A percentile compares a stretch with the other conserved stretches of the same genome.
phyloP scores from a whole-genome alignment of 2,113 vertebrate species.

The Sarotherodon lohbergeri region DNA sequence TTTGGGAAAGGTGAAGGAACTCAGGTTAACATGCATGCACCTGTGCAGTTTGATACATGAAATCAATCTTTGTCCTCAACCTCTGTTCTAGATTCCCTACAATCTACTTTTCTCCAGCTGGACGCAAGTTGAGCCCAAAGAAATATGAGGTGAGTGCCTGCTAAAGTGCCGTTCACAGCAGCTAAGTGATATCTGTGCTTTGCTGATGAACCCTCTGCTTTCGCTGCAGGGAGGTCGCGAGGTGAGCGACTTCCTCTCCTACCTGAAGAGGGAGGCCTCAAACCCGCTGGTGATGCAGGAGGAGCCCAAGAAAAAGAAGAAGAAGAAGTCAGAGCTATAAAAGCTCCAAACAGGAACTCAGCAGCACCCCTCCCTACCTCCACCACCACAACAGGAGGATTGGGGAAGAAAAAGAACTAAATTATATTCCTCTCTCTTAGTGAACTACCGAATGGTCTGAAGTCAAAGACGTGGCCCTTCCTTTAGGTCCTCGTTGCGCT shows the following conservation, averaged over 20 bases:
- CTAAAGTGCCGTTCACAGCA: too few relatives aligned
- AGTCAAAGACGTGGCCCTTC: slow-evolving; percentile 39
- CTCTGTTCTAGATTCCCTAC: slow-evolving; percentile 86
- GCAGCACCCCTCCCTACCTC: neutral
- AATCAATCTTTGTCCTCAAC: neutral
- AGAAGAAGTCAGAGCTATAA: slow-evolving; percentile 72
- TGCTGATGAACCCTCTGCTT: neutral
- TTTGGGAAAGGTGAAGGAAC: neutral
- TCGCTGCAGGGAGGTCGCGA: slow-evolving; percentile 87
- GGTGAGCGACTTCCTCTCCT: slow-evolving; percentile 90
- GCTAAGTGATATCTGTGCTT: neutral
- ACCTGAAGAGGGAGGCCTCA: slow-evolving; percentile 90
- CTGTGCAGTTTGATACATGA: neutral
- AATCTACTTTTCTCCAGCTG: slow-evolving; percentile 91
- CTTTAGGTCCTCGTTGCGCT: slow-evolving; percentile 56
- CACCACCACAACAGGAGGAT: slow-evolving; percentile 1
- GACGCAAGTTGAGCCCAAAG: slow-evolving; percentile 90
- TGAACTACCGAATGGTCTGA: slow-evolving; percentile 73
- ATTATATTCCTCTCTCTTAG: slow-evolving; percentile 71
- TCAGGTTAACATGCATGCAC: neutral
- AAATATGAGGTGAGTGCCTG: slow-evolving; percentile 85
- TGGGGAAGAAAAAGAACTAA: slow-evolving; percentile 63
- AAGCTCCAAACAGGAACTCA: slow-evolving; percentile 14
- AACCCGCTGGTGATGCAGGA: slow-evolving; percentile 81
- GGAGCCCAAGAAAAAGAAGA: slow-evolving; percentile 90